Base-by-base conservation (phyloP, 2,888 invertebrate genomes). In the Argyra leucocephala region DNA sequence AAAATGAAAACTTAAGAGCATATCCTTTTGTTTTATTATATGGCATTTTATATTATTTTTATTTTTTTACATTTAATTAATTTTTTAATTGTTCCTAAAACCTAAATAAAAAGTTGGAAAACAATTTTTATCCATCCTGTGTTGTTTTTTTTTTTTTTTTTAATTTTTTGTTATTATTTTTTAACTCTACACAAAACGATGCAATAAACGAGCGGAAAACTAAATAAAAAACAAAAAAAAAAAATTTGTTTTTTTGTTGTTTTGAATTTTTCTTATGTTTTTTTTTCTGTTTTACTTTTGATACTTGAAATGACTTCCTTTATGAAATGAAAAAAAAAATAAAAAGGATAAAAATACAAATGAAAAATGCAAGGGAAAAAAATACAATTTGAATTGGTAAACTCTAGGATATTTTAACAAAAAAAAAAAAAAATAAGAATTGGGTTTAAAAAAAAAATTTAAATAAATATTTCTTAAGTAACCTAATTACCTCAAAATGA, bases 81-180 rank as follows among this genome's bases (percentile, higher is more conserved):
- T 48, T 48, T 48, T 48, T 48, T 48, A 48, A 48, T 48, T 48
- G 48, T 48, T 48, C 48, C 48, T 15, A 48, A 48, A 48, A 48
- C 48, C 48, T 48, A 48, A 48, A 48, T 48, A 48, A 48, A 48
- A 48, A 18, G 48, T 48, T 48, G 48, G 15, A 48, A 15, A 48
- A 48, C 48, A 48, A 48, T 48, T 48, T 48, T 48, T n/a, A 48
- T 48, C n/a, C 48, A 48, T 48, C 48, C 48, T 48, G 48, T 48
- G 48, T 48, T 12, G 15, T 18, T 48, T 48, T 48, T 48, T 37
- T 37, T 5, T 37, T 37, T 37, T 37, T 37, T 37, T 15, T 6
- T 37, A 3, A 9, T 37, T 9, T 37, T 37, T 37, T 37, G 12
- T 9, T 48, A 9, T 48, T 48, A 48, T 48, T 48, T 15, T 48